Percentiles rank a stretch among this genome's conserved stretches.
phyloP scores from a whole-genome alignment of 2,888 invertebrate species.

The Dolomedes plantarius region DNA sequence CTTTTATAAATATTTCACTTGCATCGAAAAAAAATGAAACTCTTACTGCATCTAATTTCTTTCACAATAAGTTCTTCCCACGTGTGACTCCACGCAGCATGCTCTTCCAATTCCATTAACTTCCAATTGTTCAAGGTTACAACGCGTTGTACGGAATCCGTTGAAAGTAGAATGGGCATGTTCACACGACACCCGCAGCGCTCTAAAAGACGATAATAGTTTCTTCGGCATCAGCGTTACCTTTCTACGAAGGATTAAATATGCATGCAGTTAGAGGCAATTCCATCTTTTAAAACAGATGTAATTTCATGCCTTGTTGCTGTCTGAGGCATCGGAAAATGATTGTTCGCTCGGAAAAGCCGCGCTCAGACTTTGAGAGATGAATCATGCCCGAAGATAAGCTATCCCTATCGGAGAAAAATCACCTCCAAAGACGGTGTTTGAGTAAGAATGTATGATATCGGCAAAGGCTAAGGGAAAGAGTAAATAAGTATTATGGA shows the following conservation, averaged over 20 bases:
- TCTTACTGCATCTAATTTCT: too few species aligned
- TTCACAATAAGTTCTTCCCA: too few species aligned
- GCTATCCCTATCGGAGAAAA: too few species aligned
- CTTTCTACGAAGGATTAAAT: background rate
- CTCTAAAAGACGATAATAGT: background rate
- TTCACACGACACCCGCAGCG: background rate
- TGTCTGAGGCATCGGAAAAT: background rate
- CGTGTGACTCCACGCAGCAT: background rate
- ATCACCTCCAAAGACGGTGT: too few species aligned
- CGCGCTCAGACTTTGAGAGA: too few species aligned
- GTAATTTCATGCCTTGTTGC: constrained; percentile 12
- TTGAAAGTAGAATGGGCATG: background rate
- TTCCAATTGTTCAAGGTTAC: background rate
- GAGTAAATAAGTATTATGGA: too few species aligned
- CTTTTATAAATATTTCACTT: too few species aligned
- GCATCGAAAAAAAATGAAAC: too few species aligned
- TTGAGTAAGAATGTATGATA: too few species aligned
- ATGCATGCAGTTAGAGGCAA: background rate
- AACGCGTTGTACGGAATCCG: background rate
- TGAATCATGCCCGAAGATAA: too few species aligned
- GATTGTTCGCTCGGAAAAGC: background rate
- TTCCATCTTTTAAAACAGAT: background rate
- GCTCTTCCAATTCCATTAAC: background rate
- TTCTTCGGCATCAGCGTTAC: background rate
- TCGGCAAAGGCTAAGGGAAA: too few species aligned